These are phyloP conservation scores for Antigone vipio DNA, from an alignment of 2,113 vertebrate genomes.

Conservation along the genomic window DNA sequence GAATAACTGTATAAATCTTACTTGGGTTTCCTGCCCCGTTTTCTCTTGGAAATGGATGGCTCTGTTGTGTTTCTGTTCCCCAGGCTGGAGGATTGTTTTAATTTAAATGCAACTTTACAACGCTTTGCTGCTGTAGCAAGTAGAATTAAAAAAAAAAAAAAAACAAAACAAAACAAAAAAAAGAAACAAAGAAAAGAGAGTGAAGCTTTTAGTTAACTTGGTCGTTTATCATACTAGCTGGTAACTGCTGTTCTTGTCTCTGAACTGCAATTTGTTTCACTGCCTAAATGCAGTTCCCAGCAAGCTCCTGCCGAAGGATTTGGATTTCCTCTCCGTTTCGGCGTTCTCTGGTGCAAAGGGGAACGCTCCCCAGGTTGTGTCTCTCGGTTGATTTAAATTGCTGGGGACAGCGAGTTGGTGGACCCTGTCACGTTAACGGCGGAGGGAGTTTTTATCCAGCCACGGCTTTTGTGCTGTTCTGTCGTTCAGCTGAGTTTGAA, in stretches of 20 bases:
- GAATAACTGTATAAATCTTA: slow-evolving; percentile 59
- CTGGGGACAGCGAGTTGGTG: background rate
- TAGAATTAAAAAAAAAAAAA: background rate
- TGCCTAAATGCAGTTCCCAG: background rate
- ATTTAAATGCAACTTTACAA: slow-evolving; percentile 37
- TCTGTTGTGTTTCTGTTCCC: background rate
- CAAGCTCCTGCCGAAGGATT: background rate
- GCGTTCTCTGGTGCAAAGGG: too few relatives aligned
- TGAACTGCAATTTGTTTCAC: background rate
- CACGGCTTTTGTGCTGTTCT: background rate
- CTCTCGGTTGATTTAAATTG: rapidly evolving
- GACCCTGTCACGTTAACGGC: rapidly evolving
- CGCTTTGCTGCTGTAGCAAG: background rate
- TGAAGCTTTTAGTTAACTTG: background rate
- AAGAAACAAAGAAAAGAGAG: background rate
- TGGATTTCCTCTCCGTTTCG: background rate
- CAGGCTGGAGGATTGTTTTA: slow-evolving; percentile 29
- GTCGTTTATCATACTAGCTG: background rate
- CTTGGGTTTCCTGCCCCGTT: slow-evolving; percentile 13
- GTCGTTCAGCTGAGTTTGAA: too few relatives aligned
- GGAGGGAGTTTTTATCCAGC: too few relatives aligned
- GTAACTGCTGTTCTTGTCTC: background rate
- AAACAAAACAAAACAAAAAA: too few relatives aligned
- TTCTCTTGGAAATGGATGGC: slow-evolving; percentile 37
- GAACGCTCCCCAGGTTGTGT: rapidly evolving